phyloP scores from a whole-genome alignment of 2,113 vertebrate species.

The Elephas maximus region DNA sequence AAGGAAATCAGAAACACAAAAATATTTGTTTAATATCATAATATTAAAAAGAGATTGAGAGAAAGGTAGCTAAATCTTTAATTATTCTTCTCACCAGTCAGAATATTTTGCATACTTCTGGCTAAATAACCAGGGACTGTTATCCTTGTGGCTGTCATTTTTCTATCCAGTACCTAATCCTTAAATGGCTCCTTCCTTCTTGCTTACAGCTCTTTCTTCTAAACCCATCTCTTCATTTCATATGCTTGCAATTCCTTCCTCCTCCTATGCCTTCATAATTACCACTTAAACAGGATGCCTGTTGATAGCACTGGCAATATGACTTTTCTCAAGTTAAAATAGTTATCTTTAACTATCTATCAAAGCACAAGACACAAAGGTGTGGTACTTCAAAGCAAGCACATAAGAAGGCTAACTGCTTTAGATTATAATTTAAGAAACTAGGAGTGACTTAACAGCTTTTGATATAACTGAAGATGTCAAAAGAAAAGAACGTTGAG shows the following conservation, averaged over 20 bases:
- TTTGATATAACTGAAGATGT: neutral
- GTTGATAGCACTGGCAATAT: neutral
- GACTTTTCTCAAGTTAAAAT: neutral
- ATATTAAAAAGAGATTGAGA: neutral
- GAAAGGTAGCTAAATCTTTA: neutral
- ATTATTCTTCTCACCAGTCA: neutral
- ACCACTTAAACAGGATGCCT: neutral
- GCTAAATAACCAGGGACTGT: neutral
- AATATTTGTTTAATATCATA: neutral
- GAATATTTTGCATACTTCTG: neutral
- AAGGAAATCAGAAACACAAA: neutral
- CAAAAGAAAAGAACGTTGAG: no score
- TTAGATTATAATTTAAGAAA: neutral
- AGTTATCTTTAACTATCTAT: neutral
- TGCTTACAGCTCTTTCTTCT: neutral
- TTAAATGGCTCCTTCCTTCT: neutral
- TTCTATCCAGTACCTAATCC: neutral
- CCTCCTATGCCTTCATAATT: neutral
- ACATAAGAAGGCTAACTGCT: neutral
- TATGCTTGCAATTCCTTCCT: neutral
- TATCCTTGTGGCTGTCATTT: neutral
- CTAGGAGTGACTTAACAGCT: neutral
- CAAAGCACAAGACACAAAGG: neutral
- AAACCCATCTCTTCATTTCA: neutral
- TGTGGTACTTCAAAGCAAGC: neutral